Evolutionary conservation across 2,888 invertebrate species (phyloP), one percentile per base, ranked within the genome.

Genomic region (Melanargia galathea): DNA sequence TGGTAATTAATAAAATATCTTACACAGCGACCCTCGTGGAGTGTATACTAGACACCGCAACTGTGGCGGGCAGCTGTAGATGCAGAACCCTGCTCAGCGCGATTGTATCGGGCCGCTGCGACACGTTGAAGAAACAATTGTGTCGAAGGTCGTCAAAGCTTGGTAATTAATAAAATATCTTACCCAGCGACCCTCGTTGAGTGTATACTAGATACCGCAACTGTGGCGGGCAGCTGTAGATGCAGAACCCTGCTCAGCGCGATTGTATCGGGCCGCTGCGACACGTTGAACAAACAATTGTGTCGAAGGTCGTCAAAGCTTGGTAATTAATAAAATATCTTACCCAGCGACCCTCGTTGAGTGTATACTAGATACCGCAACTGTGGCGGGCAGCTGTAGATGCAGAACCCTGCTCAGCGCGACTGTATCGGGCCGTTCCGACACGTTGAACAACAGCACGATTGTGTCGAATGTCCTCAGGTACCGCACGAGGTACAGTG

Each of bases 401-500:
- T 78, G 68, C 5, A 70, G 65, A 2, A 80, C 70, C 30, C 72
- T 63, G 13, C 60, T 65, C 46, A 93, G 75, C 66, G 87, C 78
- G 2, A 92, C 74, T 1, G 69, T 71, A 67, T 88, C 82, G 30
- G 81, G 67, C 1, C 63, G 65, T 2, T 80, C 75, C 0, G 86
- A 87, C 22, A 93, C 85, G 75, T 93, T 94, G 55, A 92, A 77
- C 1, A 93, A 72, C 4, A 92, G 80, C 0, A 89, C 79, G 58
- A 76, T 64, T 2, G 77, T 71, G 58, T 80, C 78, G 43, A 71
- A 64, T 11, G 72, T 74, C 10, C 65, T 67, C 1, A 81, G 73
- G 51, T 69, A 73, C 20, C 81, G 66, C 30, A 73, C 72, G 13
- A 81, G 63, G 51, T 70, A 76, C 11, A 81, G 55, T 3, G 75